Evolutionary conservation across 2,888 invertebrate species (phyloP).

Genomic region (Phaedon cochleariae): DNA sequence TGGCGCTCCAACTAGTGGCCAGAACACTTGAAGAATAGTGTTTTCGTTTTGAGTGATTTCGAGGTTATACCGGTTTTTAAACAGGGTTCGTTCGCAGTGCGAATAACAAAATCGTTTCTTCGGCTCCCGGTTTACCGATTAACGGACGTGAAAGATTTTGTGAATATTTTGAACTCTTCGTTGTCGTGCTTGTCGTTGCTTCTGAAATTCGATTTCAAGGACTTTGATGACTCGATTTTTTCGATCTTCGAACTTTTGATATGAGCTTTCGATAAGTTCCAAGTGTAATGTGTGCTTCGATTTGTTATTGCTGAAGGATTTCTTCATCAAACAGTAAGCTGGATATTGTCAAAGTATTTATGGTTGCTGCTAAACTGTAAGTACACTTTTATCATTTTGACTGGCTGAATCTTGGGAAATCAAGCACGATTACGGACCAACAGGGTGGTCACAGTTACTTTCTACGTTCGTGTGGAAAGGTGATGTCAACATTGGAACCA

Average conservation of each 20-base stretch:
- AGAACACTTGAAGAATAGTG: constrained; percentile 1
- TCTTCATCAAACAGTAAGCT: neutral
- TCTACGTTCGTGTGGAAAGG: neutral
- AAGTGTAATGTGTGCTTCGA: too few relatives aligned
- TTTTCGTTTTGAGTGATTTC: too few relatives aligned
- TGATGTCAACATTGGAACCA: neutral
- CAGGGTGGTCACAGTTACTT: neutral
- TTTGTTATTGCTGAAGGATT: neutral
- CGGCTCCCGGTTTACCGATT: neutral
- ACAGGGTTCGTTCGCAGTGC: too few relatives aligned
- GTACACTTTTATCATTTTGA: neutral
- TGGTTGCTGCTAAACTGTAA: neutral
- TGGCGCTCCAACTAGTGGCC: constrained; percentile 14
- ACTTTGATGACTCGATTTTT: neutral
- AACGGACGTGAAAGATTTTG: neutral
- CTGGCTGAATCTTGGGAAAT: too few relatives aligned
- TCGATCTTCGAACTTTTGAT: neutral
- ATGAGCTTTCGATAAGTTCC: too few relatives aligned
- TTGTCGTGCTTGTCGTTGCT: neutral
- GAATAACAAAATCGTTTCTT: neutral
- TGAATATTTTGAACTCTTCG: neutral
- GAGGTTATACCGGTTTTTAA: neutral
- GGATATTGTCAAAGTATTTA: neutral
- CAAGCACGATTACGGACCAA: neutral
- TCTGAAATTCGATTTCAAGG: neutral